Evolutionary conservation across 2,888 invertebrate genomes (phyloP), one percentile per base, ranked within the genome.

Genomic region (Axea sp.): DNA sequence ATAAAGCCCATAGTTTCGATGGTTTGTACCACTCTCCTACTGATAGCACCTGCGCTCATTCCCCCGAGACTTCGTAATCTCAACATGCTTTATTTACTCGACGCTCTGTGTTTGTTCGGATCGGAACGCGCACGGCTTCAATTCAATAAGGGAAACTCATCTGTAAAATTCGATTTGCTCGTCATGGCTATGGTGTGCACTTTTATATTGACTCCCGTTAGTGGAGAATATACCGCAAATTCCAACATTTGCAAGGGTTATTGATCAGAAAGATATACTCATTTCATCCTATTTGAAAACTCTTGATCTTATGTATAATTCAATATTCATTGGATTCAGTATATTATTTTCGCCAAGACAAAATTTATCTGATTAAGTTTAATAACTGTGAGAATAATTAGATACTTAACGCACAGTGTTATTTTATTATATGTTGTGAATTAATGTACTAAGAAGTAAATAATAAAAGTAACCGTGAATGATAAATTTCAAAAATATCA

Each of bases 141-240:
- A 86, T 86, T 87, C 83, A 85, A 87, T 86, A 84, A 86, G 81
- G 81, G 80, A 86, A 86, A 86, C 80, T 86, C 84, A 85, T 84
- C 85, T 84, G 85, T 84, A 81, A 84, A 86, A 87, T 86, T 86
- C 83, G 83, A 86, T 87, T 86, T 86, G 79, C 78, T 74, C 72
- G 62, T 67, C 59, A 59, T 37, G 37, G 8, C 45, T 28, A 53
- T 39, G n/a, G n/a, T n/a, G 28, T 53, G 35, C 57, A 12, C 43
- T 71, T 57, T 57, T 51, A 55, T 65, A 59, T 59, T 64, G 31
- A 69, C 43, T 69, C 28, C 30, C 33, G 43, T 33, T 7, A 14
- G 31, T 30, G 31, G 47, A 31, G 45, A 11, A 49, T 57, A 17
- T 6, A 14, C 37, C 28, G 37, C 45, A 41, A 26, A 26, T 55